Evolutionary conservation across 1,140 invertebrate species (phyloP).

Genomic region (Sycophila sp.): DNA sequence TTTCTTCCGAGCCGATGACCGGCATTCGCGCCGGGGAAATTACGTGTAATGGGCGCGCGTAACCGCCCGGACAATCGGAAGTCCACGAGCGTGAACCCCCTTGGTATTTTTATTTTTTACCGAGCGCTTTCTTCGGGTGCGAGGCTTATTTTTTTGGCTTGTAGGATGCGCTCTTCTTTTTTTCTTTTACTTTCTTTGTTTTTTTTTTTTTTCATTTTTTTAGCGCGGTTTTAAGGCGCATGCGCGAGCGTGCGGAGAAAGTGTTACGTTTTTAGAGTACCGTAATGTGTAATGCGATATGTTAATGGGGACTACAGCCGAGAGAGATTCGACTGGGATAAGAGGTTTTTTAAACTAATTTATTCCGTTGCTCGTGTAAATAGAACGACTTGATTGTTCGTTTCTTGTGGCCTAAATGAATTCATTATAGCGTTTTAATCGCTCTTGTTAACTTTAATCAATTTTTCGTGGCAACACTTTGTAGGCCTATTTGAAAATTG

Average conservation of each 20-base stretch:
- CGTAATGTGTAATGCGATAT: conserved; percentile 29
- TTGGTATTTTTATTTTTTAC: not conserved
- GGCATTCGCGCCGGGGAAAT: conserved; percentile 4
- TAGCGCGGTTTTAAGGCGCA: not conserved
- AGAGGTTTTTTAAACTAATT: not conserved
- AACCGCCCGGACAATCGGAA: conserved; percentile 17
- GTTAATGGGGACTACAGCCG: conserved; percentile 17
- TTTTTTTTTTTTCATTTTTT: not conserved
- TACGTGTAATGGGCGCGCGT: conserved; percentile 17
- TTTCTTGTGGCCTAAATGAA: no score
- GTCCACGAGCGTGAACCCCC: no score
- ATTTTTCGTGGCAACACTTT: not conserved
- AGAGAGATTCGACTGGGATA: no score
- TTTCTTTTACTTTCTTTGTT: no score
- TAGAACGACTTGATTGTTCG: no score
- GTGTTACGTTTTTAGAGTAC: conserved; percentile 37
- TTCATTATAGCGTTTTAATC: no score
- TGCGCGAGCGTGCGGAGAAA: conserved; percentile 9
- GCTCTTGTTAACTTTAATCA: no score
- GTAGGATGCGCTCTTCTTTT: no score
- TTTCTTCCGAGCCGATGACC: conserved; percentile 25
- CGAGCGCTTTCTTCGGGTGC: not conserved
- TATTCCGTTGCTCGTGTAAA: not conserved
- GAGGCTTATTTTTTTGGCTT: not conserved
- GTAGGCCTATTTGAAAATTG: not conserved